Percentiles rank a stretch among this genome's conserved stretches.
phyloP scores from a whole-genome alignment of 2,797 vertebrate species.

The Nannoperca australis region DNA sequence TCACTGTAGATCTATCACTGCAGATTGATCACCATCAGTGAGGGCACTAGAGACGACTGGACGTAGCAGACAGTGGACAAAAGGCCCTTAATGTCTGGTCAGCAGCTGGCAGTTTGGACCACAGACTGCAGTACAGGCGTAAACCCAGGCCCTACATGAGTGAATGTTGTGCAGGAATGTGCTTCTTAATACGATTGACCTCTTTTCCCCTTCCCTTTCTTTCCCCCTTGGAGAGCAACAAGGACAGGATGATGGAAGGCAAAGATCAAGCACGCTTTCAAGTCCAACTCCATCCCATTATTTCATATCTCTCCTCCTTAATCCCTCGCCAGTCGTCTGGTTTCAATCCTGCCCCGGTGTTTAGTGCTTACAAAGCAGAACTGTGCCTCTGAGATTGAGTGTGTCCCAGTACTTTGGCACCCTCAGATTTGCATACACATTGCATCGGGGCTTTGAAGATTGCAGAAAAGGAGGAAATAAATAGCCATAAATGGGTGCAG shows the following conservation, averaged over 20 bases:
- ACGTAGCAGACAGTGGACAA: constrained; percentile 32
- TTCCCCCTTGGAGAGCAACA: constrained; percentile 69
- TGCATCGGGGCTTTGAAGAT: constrained; percentile 72
- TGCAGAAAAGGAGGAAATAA: constrained; percentile 73
- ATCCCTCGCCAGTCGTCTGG: constrained; percentile 76
- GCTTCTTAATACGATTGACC: constrained; percentile 56
- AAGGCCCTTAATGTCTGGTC: constrained; percentile 41
- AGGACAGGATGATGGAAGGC: constrained; percentile 74
- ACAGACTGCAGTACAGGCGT: constrained; percentile 28
- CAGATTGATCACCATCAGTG: constrained; percentile 69
- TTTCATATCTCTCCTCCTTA: constrained; percentile 78
- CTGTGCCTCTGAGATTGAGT: constrained; percentile 70
- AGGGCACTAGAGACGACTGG: constrained; percentile 39
- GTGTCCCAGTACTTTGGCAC: constrained; percentile 72
- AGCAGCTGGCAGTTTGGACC: constrained; percentile 42
- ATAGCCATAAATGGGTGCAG: constrained; percentile 73
- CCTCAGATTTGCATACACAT: constrained; percentile 81
- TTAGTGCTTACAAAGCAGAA: constrained; percentile 82
- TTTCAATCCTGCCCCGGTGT: constrained; percentile 74
- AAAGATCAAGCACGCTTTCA: constrained; percentile 80
- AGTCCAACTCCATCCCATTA: constrained; percentile 78
- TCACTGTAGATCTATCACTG: constrained; percentile 74
- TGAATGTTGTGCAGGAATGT: constrained; percentile 50
- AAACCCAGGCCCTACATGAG: constrained; percentile 20
- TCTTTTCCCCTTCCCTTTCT: constrained; percentile 50